Evolutionary conservation across 1,140 invertebrate species (phyloP), one percentile per base, ranked within the genome.

Genomic region (Phthorimaea operculella): DNA sequence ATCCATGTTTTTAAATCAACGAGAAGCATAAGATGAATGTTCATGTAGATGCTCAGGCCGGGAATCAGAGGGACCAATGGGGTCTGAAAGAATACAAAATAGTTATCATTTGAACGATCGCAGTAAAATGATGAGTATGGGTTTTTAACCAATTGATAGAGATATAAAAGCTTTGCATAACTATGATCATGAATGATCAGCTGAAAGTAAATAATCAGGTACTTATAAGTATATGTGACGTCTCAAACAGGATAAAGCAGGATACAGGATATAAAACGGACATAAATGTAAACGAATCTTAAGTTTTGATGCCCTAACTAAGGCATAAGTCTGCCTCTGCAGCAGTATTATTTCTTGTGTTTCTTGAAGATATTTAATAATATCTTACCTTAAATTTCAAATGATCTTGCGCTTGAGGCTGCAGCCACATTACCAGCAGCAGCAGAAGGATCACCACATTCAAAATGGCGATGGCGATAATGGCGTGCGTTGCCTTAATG

Each of bases 21-120:
- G 73, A 95, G 91, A 49, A 95, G 86, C 93, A 97, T 96, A 39
- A 98, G 84, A 69, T 94, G 92, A 48, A 96, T 80, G 77, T 98
- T 98, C 42, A 93, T 89, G 48, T 96, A 90, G 51, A 97, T 92
- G 75, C 93, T 95, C 0, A 94, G 62, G 55, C 92, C 91, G 0
- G 96, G 95, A 17, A 96, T 84, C 10, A 95, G 79, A 0, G 96
- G 96, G 9, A 98, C 94, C 16, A 94, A 81, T 1, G 95, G 95
- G 48, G 94, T 93, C 91, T 95, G 85, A 16, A 88, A 87, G 59
- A 7, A 39, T 39, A 42, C 16, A 54, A 52, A 52, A 48, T 14
- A 4, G 9, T n/a, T n/a, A 4, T 42, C 1, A 14, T 39, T 4
- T 8, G 33, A 11, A 33, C 28, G 17, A 47, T 52, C 18, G 10